A percentile compares a stretch with the other conserved stretches of the same genome.
phyloP scores from a whole-genome alignment of 1,140 invertebrate genomes.

The Dryas iulia region DNA sequence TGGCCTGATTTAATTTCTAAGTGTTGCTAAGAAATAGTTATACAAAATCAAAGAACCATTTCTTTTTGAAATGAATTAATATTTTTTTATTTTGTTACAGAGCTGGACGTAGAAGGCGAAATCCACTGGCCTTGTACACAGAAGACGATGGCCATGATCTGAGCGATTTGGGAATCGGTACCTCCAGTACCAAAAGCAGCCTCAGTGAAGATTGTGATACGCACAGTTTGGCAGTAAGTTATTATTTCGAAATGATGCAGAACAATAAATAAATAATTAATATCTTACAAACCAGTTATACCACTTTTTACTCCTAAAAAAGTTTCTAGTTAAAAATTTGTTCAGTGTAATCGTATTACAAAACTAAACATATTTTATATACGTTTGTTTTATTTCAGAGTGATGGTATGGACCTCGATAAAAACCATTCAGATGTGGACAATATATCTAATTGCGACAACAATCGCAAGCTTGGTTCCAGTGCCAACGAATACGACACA shows the following conservation, averaged over 20 bases:
- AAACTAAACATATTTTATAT: conserved; percentile 11
- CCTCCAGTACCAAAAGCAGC: conserved; percentile 87
- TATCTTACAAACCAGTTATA: too few species aligned
- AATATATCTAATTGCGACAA: conserved; percentile 76
- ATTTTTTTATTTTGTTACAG: conserved; percentile 63
- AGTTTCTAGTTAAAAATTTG: too few species aligned
- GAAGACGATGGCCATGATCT: conserved; percentile 91
- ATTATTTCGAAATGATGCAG: background rate
- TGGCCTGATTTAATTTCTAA: background rate
- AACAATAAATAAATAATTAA: too few species aligned
- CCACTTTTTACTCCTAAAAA: too few species aligned
- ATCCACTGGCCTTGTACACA: conserved; percentile 84
- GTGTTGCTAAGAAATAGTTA: background rate
- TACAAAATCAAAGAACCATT: background rate
- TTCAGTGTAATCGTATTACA: too few species aligned
- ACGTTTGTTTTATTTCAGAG: conserved; percentile 76
- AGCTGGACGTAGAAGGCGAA: conserved; percentile 81
- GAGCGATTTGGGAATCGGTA: conserved; percentile 90
- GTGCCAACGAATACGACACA: conserved; percentile 82
- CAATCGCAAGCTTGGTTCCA: conserved; percentile 75
- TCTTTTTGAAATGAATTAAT: background rate
- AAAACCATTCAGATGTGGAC: conserved; percentile 83
- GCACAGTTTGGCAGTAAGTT: conserved; percentile 85
- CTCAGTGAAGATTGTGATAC: conserved; percentile 86
- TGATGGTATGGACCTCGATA: conserved; percentile 84